Evolutionary conservation across 2,888 invertebrate species (phyloP).

Genomic region (Drosophila fulvimacula): DNA sequence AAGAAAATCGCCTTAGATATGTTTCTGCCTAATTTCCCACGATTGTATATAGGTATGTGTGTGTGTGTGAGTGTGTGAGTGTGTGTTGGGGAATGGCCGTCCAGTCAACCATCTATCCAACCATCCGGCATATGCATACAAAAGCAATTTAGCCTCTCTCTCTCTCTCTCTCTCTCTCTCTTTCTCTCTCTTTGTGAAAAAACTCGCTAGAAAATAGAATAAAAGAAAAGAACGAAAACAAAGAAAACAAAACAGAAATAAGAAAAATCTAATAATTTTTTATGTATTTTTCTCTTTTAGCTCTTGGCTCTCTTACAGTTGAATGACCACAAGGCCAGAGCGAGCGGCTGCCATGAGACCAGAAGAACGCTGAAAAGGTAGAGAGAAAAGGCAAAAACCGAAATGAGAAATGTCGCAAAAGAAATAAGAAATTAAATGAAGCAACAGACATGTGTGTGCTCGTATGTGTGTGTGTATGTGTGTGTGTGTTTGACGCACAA

Average conservation of each 20-base stretch:
- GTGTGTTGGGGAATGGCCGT: slow-evolving; percentile 16
- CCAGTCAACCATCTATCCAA: slow-evolving; percentile 41
- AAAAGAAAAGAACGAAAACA: slow-evolving; percentile 23
- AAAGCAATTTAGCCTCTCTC: slow-evolving; percentile 69
- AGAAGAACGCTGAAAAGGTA: slow-evolving; percentile 52
- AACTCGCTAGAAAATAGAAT: slow-evolving; percentile 34
- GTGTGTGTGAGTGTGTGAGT: slow-evolving; percentile 10
- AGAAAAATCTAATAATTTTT: slow-evolving; percentile 71
- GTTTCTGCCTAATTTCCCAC: slow-evolving; percentile 79
- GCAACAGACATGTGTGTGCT: slow-evolving; percentile 43
- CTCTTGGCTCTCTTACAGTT: slow-evolving; percentile 69
- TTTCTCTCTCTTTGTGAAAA: slow-evolving; percentile 28
- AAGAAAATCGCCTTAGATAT: slow-evolving; percentile 79
- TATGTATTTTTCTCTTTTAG: slow-evolving; percentile 57
- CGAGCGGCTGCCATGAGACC: slow-evolving; percentile 45
- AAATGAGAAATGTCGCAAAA: slow-evolving; percentile 47
- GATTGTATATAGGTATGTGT: slow-evolving; percentile 36
- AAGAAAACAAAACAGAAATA: slow-evolving; percentile 33
- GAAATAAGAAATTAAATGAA: slow-evolving; percentile 63
- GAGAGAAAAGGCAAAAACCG: slow-evolving; percentile 35
- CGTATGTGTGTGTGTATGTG: slow-evolving; percentile 1
- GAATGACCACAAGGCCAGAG: slow-evolving; percentile 71
- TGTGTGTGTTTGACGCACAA: slow-evolving; percentile 16
- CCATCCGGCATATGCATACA: slow-evolving; percentile 72
- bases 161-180: not conserved